Evolutionary conservation across 2,113 vertebrate genomes (phyloP).

Genomic region (Cyanocitta stelleri): DNA sequence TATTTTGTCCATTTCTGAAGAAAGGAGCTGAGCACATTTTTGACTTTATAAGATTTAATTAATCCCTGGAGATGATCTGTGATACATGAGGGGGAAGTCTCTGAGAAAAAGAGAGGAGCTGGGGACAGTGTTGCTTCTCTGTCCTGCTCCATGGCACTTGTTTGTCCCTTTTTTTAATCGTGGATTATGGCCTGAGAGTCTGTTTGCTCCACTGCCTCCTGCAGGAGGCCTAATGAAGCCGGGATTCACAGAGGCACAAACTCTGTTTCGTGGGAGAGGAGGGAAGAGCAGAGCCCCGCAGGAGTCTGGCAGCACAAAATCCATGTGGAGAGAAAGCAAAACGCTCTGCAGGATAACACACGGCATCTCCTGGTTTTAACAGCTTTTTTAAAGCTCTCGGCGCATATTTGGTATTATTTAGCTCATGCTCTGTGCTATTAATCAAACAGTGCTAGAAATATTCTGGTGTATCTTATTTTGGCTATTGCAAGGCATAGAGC

Average conservation of each 20-base stretch:
- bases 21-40: not conserved
- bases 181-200: not conserved
- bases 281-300: not conserved
- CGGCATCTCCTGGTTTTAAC: not conserved
- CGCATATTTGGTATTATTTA: not conserved
- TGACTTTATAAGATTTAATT: not conserved
- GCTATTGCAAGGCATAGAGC: not conserved
- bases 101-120: not conserved
- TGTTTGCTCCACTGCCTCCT: not conserved
- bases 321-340: not conserved
- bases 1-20: not conserved
- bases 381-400: not conserved
- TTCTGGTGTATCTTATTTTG: not conserved
- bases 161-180: not conserved
- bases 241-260: not conserved
- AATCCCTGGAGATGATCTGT: not conserved
- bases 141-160: not conserved
- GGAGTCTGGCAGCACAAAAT: not conserved
- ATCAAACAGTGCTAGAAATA: not conserved
- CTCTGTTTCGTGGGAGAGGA: not conserved
- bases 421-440: not conserved
- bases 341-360: fast-evolving
- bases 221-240: not conserved
- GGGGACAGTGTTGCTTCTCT: not conserved
- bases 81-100: not conserved